These are phyloP conservation scores for Passer domesticus DNA, from an alignment of 2,113 vertebrate species.

Conservation along the genomic window DNA sequence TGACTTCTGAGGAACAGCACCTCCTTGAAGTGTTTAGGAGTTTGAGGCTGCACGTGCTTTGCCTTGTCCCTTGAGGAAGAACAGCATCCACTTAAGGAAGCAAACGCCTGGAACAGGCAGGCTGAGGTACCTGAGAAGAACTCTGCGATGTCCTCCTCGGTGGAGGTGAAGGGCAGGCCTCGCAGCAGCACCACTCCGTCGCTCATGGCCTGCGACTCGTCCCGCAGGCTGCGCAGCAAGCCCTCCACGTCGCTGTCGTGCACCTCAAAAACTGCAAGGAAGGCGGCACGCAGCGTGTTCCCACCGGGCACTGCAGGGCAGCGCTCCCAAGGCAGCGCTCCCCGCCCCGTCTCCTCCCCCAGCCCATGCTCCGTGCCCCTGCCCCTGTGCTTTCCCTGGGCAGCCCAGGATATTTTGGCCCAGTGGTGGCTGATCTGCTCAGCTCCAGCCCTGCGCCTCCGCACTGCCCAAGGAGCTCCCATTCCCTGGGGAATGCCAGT, in stretches of 20 bases:
- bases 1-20: background rate
- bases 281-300: rapidly evolving
- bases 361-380: rapidly evolving
- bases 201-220: slow-evolving; percentile 40
- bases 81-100: background rate
- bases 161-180: slow-evolving; percentile 87
- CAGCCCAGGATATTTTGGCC: too few species aligned
- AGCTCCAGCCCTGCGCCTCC: background rate
- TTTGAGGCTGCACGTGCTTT: rapidly evolving
- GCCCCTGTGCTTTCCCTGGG: background rate
- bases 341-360: rapidly evolving
- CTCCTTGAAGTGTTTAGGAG: rapidly evolving
- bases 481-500: background rate
- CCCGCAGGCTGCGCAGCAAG: slow-evolving; percentile 76
- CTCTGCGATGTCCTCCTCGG: slow-evolving; percentile 76
- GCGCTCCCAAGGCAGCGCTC: background rate
- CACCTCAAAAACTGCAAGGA: slow-evolving; percentile 82
- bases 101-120: rapidly evolving
- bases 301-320: rapidly evolving
- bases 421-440: background rate
- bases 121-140: slow-evolving; percentile 86
- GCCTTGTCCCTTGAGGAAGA: background rate
- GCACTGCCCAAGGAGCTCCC: rapidly evolving
- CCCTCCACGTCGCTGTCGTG: slow-evolving; percentile 83
- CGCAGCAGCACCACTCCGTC: slow-evolving; percentile 83